Conservation (phyloP, 2,113 vertebrate species). For the Merops nubicus region DNA sequence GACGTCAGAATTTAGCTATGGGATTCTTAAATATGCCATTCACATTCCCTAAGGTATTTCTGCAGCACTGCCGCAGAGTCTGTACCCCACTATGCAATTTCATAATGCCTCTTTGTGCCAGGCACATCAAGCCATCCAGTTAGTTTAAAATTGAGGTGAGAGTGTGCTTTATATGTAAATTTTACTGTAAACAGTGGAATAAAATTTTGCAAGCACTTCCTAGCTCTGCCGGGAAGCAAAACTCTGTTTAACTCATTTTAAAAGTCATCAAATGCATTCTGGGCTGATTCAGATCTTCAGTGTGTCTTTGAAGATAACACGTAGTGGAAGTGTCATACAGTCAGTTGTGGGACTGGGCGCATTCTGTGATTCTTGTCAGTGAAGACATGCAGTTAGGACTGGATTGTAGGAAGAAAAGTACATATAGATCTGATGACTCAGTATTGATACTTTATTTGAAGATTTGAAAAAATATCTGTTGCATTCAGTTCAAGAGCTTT, state of each 20-base stretch:
- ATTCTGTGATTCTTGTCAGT: conserved; percentile 23
- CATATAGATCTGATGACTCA: neutral
- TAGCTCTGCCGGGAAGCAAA: conserved; percentile 28
- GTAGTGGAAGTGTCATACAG: conserved; percentile 23
- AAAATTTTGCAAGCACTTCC: conserved; percentile 35
- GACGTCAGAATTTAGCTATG: neutral
- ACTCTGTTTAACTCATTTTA: conserved; percentile 62
- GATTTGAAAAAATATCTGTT: neutral
- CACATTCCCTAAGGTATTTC: neutral
- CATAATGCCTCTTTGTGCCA: neutral
- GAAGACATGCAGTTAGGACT: neutral
- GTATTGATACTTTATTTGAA: conserved; percentile 1
- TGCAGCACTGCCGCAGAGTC: neutral
- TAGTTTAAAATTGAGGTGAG: conserved; percentile 26
- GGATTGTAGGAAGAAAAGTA: neutral
- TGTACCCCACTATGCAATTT: conserved; percentile 7
- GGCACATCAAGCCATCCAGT: conserved; percentile 34
- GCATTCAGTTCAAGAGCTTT: conserved; percentile 2
- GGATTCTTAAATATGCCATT: neutral
- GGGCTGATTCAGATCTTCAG: conserved; percentile 26
- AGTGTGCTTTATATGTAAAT: conserved; percentile 55
- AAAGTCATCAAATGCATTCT: conserved; percentile 56
- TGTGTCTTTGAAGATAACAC: conserved; percentile 47
- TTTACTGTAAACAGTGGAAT: conserved; percentile 27
- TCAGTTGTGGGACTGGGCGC: neutral